phyloP scores from a whole-genome alignment of 2,797 vertebrate species.

The Cossypha heuglini region DNA sequence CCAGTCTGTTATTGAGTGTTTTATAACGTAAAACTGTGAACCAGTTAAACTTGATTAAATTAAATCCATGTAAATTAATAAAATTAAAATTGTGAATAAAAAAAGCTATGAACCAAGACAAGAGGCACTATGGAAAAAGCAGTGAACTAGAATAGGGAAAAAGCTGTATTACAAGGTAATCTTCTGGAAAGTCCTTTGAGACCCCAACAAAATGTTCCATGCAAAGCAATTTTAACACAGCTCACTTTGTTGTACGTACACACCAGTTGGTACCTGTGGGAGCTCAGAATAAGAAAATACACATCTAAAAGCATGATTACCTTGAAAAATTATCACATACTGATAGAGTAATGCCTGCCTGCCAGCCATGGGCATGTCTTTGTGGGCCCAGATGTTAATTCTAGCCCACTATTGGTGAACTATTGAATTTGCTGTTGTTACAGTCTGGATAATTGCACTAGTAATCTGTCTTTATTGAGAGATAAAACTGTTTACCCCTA shows the following conservation, averaged over 20 bases:
- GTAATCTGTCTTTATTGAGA: background rate
- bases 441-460: background rate
- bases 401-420: background rate
- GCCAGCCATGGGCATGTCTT: background rate
- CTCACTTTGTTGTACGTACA: rapidly evolving
- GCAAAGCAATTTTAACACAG: background rate
- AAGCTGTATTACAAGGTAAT: background rate
- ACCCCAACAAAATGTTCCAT: background rate
- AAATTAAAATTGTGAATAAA: background rate
- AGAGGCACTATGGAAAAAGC: background rate
- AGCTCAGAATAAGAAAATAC: background rate
- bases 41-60: background rate
- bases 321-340: background rate
- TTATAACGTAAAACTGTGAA: background rate
- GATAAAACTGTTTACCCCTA: background rate
- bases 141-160: background rate
- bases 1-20: background rate
- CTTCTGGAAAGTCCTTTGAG: background rate
- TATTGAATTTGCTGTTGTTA: background rate
- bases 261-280: background rate
- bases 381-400: rapidly evolving
- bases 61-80: background rate
- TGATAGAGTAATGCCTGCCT: background rate
- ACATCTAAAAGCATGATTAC: background rate
- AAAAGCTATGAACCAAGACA: background rate